phyloP scores from a whole-genome alignment of 2,888 invertebrate genomes.

The Tetramorium bicarinatum region DNA sequence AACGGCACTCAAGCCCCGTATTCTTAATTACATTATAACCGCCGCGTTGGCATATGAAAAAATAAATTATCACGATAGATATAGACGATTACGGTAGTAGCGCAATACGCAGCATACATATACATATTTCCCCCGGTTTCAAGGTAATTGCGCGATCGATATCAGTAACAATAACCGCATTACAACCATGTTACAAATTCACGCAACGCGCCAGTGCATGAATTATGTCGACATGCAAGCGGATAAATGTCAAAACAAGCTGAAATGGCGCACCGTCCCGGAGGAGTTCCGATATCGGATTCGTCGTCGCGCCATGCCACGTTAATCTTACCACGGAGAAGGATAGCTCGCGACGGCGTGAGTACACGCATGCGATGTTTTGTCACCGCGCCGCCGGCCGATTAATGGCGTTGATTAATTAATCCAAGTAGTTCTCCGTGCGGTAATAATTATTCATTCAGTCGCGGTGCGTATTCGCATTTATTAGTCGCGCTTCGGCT shows the following conservation, averaged over 20 bases:
- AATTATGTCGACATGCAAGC: conserved; percentile 59
- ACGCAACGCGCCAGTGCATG: conserved; percentile 60
- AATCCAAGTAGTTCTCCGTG: conserved; percentile 74
- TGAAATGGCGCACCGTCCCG: conserved; percentile 38
- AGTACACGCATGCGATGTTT: conserved; percentile 16
- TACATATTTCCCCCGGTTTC: background rate
- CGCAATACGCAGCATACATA: background rate
- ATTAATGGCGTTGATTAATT: conserved; percentile 72
- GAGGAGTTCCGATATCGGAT: conserved; percentile 30
- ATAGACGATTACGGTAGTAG: background rate
- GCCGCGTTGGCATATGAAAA: background rate
- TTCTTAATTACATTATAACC: conserved; percentile 23
- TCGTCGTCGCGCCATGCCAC: background rate
- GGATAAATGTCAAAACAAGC: conserved; percentile 63
- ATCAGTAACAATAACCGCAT: conserved; percentile 42
- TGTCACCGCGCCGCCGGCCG: conserved; percentile 10
- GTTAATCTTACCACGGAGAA: conserved; percentile 28
- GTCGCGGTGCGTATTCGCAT: conserved; percentile 67
- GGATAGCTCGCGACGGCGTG: background rate
- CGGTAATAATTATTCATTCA: conserved; percentile 79
- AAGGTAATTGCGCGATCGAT: conserved; percentile 39
- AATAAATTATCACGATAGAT: conserved; percentile 14
- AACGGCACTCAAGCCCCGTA: background rate
- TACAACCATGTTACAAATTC: conserved; percentile 52
- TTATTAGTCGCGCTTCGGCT: conserved; percentile 67